These are phyloP conservation scores for Apotomis betuletana DNA, from an alignment of 2,888 invertebrate genomes.

Conservation along the genomic window DNA sequence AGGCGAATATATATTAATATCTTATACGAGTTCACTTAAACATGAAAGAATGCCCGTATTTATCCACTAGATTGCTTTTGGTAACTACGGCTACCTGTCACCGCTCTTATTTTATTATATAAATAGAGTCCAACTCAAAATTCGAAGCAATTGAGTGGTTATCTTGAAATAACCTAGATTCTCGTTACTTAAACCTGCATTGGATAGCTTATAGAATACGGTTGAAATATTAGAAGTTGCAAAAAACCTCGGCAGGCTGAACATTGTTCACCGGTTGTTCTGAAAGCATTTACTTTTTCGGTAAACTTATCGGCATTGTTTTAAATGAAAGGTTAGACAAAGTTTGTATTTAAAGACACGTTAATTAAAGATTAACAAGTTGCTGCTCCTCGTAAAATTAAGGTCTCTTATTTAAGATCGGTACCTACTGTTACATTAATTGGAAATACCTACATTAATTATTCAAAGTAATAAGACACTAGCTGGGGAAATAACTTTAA, in stretches of 20 bases:
- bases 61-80: too few relatives aligned
- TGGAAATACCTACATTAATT: neutral
- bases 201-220: neutral
- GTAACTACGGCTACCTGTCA: too few relatives aligned
- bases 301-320: slow-evolving; percentile 25
- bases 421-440: neutral
- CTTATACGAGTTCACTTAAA: too few relatives aligned
- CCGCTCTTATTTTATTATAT: too few relatives aligned
- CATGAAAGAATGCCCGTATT: neutral
- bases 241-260: slow-evolving; percentile 4
- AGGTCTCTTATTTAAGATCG: slow-evolving; percentile 14
- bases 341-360: slow-evolving; percentile 18
- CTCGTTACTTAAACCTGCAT: neutral
- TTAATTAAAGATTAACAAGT: slow-evolving; percentile 27
- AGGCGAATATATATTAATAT: too few relatives aligned
- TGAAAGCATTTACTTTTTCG: slow-evolving; percentile 23
- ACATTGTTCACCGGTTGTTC: slow-evolving; percentile 15
- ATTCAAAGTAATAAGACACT: neutral
- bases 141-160: too few relatives aligned
- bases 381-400: slow-evolving; percentile 1
- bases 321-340: slow-evolving; percentile 15
- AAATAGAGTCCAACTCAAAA: too few relatives aligned
- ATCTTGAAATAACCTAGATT: neutral
- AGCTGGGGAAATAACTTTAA: neutral
- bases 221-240: slow-evolving; percentile 17